Base-by-base conservation (phyloP, 2,797 vertebrate genomes). In the Sitta carolinensis region DNA sequence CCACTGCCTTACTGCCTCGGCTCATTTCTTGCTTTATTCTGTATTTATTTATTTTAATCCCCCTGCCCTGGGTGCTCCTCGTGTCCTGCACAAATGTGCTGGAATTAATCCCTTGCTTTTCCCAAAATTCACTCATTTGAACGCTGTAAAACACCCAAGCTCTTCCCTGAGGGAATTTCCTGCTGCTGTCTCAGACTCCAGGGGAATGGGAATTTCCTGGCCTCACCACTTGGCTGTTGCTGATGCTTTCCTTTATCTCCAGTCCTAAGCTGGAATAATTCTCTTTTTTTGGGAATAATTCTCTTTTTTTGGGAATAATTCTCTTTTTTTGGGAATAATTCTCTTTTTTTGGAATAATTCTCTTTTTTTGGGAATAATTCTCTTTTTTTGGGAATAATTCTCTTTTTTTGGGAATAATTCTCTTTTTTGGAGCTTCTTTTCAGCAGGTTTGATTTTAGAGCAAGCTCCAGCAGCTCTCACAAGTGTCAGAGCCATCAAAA, bases 11-110 rank as follows among this genome's bases (percentile, higher is more conserved):
- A 2, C 0, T 29, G 61, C 51, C 69, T 59, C 0, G 19, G 5
- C 1, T 32, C 8, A 10, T 25, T 51, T 11, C 2, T 6, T 4
- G 2, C 8, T 36, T 36, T 36, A 36, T 36, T 36, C 36, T 8
- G 10, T 36, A 36, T 36, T 36, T 36, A 36, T 36, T 36, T 36
- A 36, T 72, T 76, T 29, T 29, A 36, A 29, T 91, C 22, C 17
- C 11, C 36, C 20, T 34, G 7, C 16, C 9, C 29, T 10, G 64
- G 14, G 4, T 57, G 27, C 17, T 76, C 38, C 6, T 0, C 5
- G 26, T 30, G 43, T 38, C 30, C 84, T 76, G 43, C n/a, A 57
- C 40, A 36, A 47, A 3, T 7, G 19, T 8, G 13, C 27, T 57
- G 38, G 13, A 66, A n/a, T 42, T 4, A 11, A 16, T 8, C 25